Base-by-base conservation (phyloP, 1,140 invertebrate species). In the Drosophila serrata region DNA sequence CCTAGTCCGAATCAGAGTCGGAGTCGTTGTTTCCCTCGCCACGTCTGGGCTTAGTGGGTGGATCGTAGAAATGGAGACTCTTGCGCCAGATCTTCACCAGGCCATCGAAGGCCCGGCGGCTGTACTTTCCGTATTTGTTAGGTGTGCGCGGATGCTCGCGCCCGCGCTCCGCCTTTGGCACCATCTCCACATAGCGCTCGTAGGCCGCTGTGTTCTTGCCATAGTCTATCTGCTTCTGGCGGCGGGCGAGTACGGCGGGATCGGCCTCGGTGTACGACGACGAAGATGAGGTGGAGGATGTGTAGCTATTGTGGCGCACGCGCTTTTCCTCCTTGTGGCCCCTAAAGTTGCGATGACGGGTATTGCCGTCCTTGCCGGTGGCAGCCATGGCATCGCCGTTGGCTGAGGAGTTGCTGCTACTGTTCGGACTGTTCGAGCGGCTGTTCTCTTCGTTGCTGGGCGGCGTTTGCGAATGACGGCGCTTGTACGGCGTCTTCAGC, bases 151-250 rank as follows among this genome's bases (percentile, higher is more conserved):
- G 98, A 94, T 98, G 95, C 13, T 95, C 94, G 55, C 94, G 94
- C 29, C 93, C 93, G 33, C 97, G 94, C 74, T 95, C 80, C 56
- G 51, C 15, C 55, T 15, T 73, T 0, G 97, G 96, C 42, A 98
- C 94, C 70, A 94, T 74, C 82, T 95, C 93, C 2, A 94, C 90
- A 79, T 98, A 99, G 92, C 95, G 95, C 57, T 97, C 95, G 93
- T 99, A 99, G 40, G 97, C 97, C 68, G 96, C 93, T 12, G 98
- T 99, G 91, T 98, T 98, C 94, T 98, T 99, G 22, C 98, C 98
- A 94, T 97, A 98, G 92, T 98, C 97, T 92, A 99, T 98, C 93
- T 98, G 97, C 93, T 98, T 99, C 90, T 98, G 97, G 60, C 98
- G 94, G 67, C 98, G 94, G 35, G 94, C 92, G 64, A 99, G 91